Evolutionary conservation across 2,888 invertebrate genomes (phyloP).

Genomic region (Hirtodrosophila trivittata): DNA sequence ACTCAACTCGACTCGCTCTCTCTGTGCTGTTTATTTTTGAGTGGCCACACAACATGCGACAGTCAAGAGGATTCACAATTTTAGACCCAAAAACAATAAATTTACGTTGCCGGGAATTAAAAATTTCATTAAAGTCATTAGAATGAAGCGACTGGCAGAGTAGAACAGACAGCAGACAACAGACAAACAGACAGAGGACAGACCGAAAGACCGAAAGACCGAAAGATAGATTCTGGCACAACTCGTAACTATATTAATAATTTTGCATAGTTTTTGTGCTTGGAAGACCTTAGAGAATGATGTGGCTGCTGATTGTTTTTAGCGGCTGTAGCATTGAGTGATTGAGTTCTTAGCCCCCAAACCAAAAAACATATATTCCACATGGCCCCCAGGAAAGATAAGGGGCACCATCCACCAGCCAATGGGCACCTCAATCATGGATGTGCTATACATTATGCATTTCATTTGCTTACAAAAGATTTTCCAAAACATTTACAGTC

Average conservation of each 20-base stretch:
- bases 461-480: conserved; percentile 46
- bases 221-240: conserved; percentile 21
- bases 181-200: conserved; percentile 28
- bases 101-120: conserved; percentile 81
- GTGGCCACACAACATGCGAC: conserved; percentile 75
- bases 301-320: conserved; percentile 68
- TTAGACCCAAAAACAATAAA: conserved; percentile 76
- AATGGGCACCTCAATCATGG: conserved; percentile 3
- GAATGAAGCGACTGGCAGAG: conserved; percentile 57
- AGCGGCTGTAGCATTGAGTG: conserved; percentile 71
- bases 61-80: conserved; percentile 34
- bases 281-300: conserved; percentile 34
- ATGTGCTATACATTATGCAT: conserved; percentile 34
- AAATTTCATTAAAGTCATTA: conserved; percentile 83
- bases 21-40: conserved; percentile 68
- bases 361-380: conserved; percentile 24
- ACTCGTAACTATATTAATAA: conserved; percentile 27
- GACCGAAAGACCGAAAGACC: conserved; percentile 15
- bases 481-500: conserved; percentile 66
- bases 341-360: conserved; percentile 44
- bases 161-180: conserved; percentile 52
- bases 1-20: conserved; percentile 9
- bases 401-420: conserved; percentile 6
- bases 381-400: conserved; percentile 39
- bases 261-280: conserved; percentile 58